These are phyloP conservation scores for Zalophus californianus DNA, from an alignment of 2,797 vertebrate genomes.

Conservation along the genomic window DNA sequence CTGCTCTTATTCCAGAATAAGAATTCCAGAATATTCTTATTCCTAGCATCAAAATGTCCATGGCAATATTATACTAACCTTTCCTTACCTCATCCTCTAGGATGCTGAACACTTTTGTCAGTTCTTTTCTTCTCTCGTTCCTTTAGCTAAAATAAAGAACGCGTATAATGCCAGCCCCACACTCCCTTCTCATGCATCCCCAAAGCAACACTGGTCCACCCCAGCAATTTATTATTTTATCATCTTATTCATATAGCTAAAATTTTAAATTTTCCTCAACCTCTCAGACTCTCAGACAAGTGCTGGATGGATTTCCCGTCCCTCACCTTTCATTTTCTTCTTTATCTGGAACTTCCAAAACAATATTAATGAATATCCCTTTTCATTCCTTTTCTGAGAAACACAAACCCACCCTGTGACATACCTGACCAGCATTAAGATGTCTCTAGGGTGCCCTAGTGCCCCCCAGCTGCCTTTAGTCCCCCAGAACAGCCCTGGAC, in stretches of 20 bases:
- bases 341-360: constrained; percentile 14
- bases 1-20: constrained; percentile 35
- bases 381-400: constrained; percentile 54
- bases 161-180: background rate
- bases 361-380: constrained; percentile 30
- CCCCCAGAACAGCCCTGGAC: background rate
- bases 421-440: constrained; percentile 17
- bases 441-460: background rate
- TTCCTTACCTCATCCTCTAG: constrained; percentile 32
- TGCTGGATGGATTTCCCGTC: background rate
- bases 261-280: constrained; percentile 34
- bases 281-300: background rate
- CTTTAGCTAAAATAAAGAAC: constrained; percentile 33
- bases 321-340: background rate
- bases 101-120: constrained; percentile 16
- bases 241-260: constrained; percentile 6
- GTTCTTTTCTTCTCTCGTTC: background rate
- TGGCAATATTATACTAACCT: background rate
- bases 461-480: background rate
- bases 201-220: background rate
- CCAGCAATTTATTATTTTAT: constrained; percentile 45
- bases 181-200: background rate
- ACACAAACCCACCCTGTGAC: constrained; percentile 1
- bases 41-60: constrained; percentile 1
- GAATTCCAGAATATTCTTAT: constrained; percentile 40